Conservation (phyloP, 2,888 invertebrate species). For the Chrysopilus asiliformis region DNA sequence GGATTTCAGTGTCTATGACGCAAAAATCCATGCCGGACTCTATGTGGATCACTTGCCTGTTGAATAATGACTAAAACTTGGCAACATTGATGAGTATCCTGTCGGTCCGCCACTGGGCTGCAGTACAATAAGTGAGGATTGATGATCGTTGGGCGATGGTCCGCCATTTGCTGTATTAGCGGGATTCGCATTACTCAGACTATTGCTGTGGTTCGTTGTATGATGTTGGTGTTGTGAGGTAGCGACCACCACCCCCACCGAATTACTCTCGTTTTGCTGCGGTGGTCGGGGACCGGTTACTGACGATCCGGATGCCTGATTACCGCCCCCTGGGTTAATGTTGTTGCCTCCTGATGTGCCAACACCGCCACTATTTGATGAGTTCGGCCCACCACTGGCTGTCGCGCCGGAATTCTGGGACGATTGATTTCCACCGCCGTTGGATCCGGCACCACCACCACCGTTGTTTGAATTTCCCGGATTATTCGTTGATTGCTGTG, state of each 20-base stretch:
- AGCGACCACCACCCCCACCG: no score
- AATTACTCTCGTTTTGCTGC: conserved; percentile 7
- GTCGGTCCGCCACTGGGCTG: conserved; percentile 38
- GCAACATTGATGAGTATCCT: conserved; percentile 48
- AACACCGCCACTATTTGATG: conserved; percentile 2
- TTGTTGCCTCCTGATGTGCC: conserved; percentile 6
- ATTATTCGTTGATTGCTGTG: conserved; percentile 5
- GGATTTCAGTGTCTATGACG: no score
- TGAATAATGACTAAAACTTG: conserved; percentile 55
- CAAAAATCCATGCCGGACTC: no score
- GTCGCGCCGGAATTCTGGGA: conserved; percentile 3
- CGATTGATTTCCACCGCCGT: no score
- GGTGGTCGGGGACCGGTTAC: conserved; percentile 11
- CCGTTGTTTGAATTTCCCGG: no score
- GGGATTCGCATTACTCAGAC: conserved; percentile 13
- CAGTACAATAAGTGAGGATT: conserved; percentile 38
- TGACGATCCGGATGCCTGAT: conserved; percentile 9
- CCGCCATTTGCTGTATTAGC: conserved; percentile 28
- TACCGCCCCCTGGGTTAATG: conserved; percentile 1
- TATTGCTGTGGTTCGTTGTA: conserved; percentile 17
- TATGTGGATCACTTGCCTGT: conserved; percentile 47
- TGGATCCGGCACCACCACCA: no score
- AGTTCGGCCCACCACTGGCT: conserved; percentile 1
- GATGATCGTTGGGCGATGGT: conserved; percentile 16
- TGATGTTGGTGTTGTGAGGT: conserved; percentile 25